Base-by-base conservation (phyloP, 2,888 invertebrate species). In the Zhengitettix transpicula region DNA sequence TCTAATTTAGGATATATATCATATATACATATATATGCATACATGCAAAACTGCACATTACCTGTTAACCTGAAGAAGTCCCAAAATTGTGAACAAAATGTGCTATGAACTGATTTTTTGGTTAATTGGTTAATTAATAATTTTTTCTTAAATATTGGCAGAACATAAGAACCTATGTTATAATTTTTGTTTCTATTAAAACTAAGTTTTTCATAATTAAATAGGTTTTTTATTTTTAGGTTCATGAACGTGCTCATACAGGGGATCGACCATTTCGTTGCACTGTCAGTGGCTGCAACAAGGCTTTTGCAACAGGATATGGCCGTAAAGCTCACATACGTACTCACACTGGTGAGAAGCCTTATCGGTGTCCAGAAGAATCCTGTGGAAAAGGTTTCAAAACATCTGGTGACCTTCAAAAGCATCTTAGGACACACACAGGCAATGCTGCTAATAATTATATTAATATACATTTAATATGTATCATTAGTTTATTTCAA, bases 341-440 rank as follows among this genome's bases (percentile, higher is more conserved):
- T 9, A 79, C 79, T 1, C 81, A 81, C 65, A 81, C 80, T 1
- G 80, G 79, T 0, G 80, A 80, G 64, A 74, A 79, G 63, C 81
- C 81, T 0, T 81, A 80, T 66, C 75, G 76, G 65, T 81, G 81
- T 66, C 72, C 75, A 10, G 75, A 74, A 52, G 75, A 74, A 56
- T 66, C 67, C 3, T 81, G 81, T 68, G 72, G 72, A 40, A 81
- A 81, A 67, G 75, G 78, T 42, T 81, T 81, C 66, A 81, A 80
- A 68, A 81, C 81, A 7, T 80, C 80, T 0, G 80, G 81, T 1
- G 81, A 81, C 68, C 71, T 81, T 52, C 75, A 80, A 65, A 81
- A 81, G 67, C 81, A 81, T 68, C 74, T 78, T 47, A 71, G 81
- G 57, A 81, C 79, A 44, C 81, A 81, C 66, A 81, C 81, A 61